Evolutionary conservation across 2,113 vertebrate species (phyloP).

Genomic region (Gymnocephalus cernua): DNA sequence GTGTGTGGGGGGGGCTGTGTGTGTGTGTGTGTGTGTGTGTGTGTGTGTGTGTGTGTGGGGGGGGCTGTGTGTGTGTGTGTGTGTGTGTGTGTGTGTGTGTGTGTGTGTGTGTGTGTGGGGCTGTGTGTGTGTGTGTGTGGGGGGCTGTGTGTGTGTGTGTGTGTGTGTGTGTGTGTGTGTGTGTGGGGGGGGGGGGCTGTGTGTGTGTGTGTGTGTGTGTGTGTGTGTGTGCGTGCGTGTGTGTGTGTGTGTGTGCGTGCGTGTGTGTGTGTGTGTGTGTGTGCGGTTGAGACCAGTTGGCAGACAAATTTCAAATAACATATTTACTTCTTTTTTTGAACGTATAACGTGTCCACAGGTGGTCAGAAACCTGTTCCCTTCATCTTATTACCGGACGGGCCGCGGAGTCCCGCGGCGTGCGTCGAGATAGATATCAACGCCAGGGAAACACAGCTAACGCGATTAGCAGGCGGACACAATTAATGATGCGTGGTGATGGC

Average conservation of each 20-base stretch:
- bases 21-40: no score
- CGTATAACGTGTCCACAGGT: slow-evolving; percentile 57
- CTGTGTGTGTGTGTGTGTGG: neutral
- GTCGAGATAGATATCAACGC: slow-evolving; percentile 62
- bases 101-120: slow-evolving; percentile 11
- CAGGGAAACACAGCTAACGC: slow-evolving; percentile 53
- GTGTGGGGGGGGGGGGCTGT: neutral
- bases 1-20: neutral
- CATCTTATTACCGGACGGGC: slow-evolving; percentile 31
- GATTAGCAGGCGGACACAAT: slow-evolving; percentile 68
- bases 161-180: slow-evolving; percentile 36
- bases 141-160: neutral
- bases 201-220: no score
- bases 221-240: no score
- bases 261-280: neutral
- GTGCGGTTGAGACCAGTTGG: slow-evolving; percentile 16
- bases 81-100: neutral
- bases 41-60: slow-evolving; percentile 2
- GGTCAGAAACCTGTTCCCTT: slow-evolving; percentile 40
- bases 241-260: slow-evolving; percentile 9
- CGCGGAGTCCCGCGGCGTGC: slow-evolving; percentile 36
- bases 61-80: slow-evolving; percentile 43
- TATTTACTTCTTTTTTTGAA: slow-evolving; percentile 14
- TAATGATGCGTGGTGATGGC: slow-evolving; percentile 76
- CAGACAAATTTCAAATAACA: slow-evolving; percentile 56